Evolutionary conservation across 2,113 vertebrate species (phyloP).

Genomic region (Poeciliopsis prolifica): DNA sequence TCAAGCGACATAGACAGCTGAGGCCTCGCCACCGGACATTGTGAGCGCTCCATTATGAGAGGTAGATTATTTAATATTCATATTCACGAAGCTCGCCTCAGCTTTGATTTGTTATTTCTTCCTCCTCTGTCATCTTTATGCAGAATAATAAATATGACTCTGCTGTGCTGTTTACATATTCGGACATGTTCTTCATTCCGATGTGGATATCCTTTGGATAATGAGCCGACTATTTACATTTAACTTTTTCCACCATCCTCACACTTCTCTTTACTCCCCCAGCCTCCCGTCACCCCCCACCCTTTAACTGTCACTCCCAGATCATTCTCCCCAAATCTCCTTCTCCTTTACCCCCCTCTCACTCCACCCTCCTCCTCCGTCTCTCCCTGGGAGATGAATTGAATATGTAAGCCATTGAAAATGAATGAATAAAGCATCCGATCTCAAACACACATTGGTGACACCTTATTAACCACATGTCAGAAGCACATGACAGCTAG

Average conservation of each 20-base stretch:
- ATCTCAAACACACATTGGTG: slow-evolving; percentile 76
- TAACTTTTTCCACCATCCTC: slow-evolving; percentile 51
- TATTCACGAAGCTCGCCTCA: slow-evolving; percentile 72
- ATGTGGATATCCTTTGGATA: slow-evolving; percentile 72
- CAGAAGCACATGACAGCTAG: slow-evolving; percentile 75
- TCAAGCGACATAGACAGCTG: slow-evolving; percentile 32
- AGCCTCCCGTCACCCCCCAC: background rate
- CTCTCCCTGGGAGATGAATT: slow-evolving; percentile 69
- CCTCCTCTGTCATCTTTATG: slow-evolving; percentile 55
- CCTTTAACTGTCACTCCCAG: slow-evolving; percentile 44
- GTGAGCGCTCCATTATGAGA: slow-evolving; percentile 56
- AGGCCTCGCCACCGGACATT: slow-evolving; percentile 23
- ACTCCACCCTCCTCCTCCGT: slow-evolving; percentile 11
- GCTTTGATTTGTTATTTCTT: slow-evolving; percentile 63
- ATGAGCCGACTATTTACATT: slow-evolving; percentile 74
- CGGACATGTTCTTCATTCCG: slow-evolving; percentile 67
- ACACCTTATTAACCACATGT: slow-evolving; percentile 81
- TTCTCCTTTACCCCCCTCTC: slow-evolving; percentile 27
- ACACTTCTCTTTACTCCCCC: slow-evolving; percentile 22
- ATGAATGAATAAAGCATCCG: slow-evolving; percentile 78
- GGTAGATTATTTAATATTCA: slow-evolving; percentile 66
- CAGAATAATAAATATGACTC: slow-evolving; percentile 68
- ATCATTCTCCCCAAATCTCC: slow-evolving; percentile 51
- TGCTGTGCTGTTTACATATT: slow-evolving; percentile 74
- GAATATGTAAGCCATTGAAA: slow-evolving; percentile 75